A percentile compares a stretch with the other conserved stretches of the same genome.
Conservation (phyloP, 2,797 vertebrate species). For the Erpetoichthys calabaricus region DNA sequence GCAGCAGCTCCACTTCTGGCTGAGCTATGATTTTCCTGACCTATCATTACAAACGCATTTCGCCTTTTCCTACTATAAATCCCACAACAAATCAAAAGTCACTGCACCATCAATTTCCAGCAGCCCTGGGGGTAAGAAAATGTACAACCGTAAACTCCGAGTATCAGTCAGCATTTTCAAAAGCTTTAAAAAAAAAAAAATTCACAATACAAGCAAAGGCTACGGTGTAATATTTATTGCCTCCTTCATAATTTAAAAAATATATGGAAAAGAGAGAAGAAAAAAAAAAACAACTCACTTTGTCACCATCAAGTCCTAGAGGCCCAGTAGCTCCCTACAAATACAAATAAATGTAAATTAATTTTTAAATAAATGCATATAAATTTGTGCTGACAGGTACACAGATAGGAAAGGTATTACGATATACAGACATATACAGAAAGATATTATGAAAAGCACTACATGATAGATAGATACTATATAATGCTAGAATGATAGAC, state of each 20-base stretch:
- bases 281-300: conserved; percentile 32
- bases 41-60: not conserved
- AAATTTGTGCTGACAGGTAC: no score
- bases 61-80: not conserved
- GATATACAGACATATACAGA: no score
- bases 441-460: no score
- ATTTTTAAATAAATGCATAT: no score
- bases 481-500: no score
- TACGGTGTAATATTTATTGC: conserved; percentile 5
- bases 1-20: not conserved
- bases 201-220: not conserved
- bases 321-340: conserved; percentile 45
- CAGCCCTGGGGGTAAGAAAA: not conserved
- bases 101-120: not conserved
- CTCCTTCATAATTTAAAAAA: no score
- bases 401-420: no score
- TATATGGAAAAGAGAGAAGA: no score
- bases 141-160: conserved; percentile 3
- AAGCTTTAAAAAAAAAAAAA: conserved; percentile 2
- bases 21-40: conserved; percentile 1
- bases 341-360: no score
- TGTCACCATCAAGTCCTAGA: conserved; percentile 42
- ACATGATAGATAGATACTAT: no score
- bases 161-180: conserved; percentile 6
- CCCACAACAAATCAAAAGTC: not conserved